Conservation (phyloP, 2,888 invertebrate genomes). For the Lobophora halterata region DNA sequence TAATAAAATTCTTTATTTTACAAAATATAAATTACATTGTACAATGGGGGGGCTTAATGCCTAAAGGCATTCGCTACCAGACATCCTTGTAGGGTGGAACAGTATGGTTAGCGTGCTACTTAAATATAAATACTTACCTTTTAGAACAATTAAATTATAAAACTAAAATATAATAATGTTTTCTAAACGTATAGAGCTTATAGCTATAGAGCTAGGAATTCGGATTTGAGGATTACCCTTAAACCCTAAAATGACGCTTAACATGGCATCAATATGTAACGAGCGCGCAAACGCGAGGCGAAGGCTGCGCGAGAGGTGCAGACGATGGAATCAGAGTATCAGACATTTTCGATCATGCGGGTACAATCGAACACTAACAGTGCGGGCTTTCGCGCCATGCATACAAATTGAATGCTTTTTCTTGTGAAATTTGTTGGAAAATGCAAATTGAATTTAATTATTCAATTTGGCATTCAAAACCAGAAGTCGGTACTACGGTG, state of each 20-base stretch:
- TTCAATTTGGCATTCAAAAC: slow-evolving; percentile 18
- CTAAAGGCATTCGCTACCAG: no score
- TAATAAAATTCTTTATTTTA: no score
- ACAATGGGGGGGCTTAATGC: no score
- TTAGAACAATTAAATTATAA: no score
- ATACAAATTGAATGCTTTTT: slow-evolving; percentile 64
- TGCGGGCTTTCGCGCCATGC: slow-evolving; percentile 52
- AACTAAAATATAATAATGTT: background rate
- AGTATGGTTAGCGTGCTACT: no score
- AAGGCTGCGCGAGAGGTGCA: slow-evolving; percentile 65
- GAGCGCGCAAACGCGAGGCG: slow-evolving; percentile 46
- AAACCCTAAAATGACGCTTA: slow-evolving; percentile 44
- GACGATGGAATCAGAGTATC: slow-evolving; percentile 37
- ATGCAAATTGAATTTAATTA: no score
- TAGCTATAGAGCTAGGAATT: no score
- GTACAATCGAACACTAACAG: slow-evolving; percentile 54
- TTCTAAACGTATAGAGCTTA: no score
- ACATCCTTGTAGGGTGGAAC: no score
- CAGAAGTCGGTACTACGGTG: slow-evolving; percentile 8
- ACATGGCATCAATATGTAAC: slow-evolving; percentile 67
- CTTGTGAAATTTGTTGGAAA: slow-evolving; percentile 36
- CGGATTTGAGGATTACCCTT: no score
- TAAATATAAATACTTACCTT: no score
- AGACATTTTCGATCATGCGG: slow-evolving; percentile 59
- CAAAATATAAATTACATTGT: no score